Evolutionary conservation across 1,140 invertebrate species (phyloP), one percentile per base, ranked within the genome.

Genomic region (Camponotus floridanus): DNA sequence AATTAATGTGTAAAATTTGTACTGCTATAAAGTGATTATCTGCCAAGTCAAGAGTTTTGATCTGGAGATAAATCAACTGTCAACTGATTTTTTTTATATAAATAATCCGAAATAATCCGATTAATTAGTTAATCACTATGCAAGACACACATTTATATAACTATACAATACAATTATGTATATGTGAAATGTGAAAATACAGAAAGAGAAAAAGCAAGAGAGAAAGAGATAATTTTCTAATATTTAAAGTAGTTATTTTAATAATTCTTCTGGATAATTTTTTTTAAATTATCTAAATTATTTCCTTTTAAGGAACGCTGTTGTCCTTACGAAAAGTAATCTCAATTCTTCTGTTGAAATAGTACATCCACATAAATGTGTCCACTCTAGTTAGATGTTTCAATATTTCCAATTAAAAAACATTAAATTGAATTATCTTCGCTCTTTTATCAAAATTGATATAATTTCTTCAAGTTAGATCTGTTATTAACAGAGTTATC

Each of bases 151-250:
- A 18, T 33, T 18, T 42, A 51, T 31, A 62, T 21, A 33, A n/a
- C 9, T 51, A 51, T 39, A n/a, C 18, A 13, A 48, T 51, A 51
- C 15, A 51, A 51, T 6, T 51, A 51, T 48, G 15, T 48, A 83
- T 48, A 31, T 74, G 68, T 79, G 18, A 68, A 79, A 79, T 79
- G 15, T 74, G 13, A 76, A 62, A 39, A 76, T 76, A 1, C 13
- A 59, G 3, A 55, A 18, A 33, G 15, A 48, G n/a, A 13, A 31
- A 33, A 4, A 18, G 26, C n/a, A 9, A 36, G 48, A 74, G n/a
- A 61, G 15, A 31, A 21, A 2, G 1, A 48, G 57, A 64, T 9
- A 13, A 1, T 67, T 55, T 67, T 4, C 26, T 68, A 36, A 42
- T 18, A 55, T 57, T 4, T 80, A 0, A 36, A 65, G 5, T 67